Base-by-base conservation (phyloP, 2,797 vertebrate genomes). In the Hippocampus kuda region DNA sequence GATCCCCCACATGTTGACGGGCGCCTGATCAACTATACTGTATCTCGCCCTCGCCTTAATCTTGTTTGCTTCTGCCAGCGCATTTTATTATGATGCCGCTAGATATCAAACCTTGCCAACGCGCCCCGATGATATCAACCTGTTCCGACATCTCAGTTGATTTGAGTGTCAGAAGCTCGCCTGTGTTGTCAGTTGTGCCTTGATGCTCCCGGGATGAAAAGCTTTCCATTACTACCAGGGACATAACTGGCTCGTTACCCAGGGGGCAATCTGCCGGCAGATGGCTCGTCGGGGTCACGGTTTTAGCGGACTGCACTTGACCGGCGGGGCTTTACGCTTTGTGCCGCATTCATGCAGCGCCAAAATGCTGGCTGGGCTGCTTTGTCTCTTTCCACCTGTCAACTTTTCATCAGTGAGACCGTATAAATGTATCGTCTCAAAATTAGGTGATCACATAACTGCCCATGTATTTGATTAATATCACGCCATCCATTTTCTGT, bases 241-340 rank as follows among this genome's bases (percentile, higher is more conserved):
- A 71, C 80, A 84, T 74, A 78, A 83, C 78, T 75, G 80, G 83
- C 79, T 82, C 76, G 81, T 85, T 83, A 81, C 74, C 79, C 78
- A 76, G 66, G 75, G 82, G 78, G 79, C 77, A 73, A 74, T 73
- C 57, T 76, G 79, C 68, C 81, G 74, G 81, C 76, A 72, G 75
- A 83, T 78, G 76, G 65, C 68, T 71, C 69, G 42, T 54, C 73
- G 68, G 67, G 62, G 62, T 69, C 69, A 27, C 62, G 24, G n/a
- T 48, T 30, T 9, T 67, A 68, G 66, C 16, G 65, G 34, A 64
- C 67, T 68, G 57, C 65, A 72, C n/a, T 70, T 68, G 65, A 67
- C 73, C 27, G 49, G 69, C 49, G 16, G 67, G 54, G 34, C 68
- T 68, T 66, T 61, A 54, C 62, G 65, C 75, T 64, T 68, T 67